phyloP scores from a whole-genome alignment of 92 coral and sea anemone genomes.

The Plumapathes pennacea region DNA sequence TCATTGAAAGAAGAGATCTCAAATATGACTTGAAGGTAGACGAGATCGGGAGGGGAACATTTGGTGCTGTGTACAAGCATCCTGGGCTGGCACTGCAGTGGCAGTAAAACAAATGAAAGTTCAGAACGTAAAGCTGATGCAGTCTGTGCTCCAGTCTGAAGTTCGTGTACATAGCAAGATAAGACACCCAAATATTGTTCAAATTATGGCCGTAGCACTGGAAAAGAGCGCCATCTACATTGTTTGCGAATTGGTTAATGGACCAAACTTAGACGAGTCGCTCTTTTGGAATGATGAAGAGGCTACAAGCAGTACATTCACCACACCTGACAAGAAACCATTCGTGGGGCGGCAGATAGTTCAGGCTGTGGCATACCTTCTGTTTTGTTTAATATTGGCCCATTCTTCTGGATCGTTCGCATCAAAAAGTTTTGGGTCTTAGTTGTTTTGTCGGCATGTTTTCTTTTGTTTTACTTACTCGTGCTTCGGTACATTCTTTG shows the following conservation, averaged over 20 bases:
- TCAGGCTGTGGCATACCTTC: constrained; percentile 44
- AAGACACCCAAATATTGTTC: constrained; percentile 67
- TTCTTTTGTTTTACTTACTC: too few species aligned
- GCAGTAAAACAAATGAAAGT: constrained; percentile 57
- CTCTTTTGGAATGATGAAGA: constrained; percentile 15
- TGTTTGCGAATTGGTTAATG: constrained; percentile 37
- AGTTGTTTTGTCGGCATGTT: too few species aligned
- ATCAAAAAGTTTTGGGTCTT: too few species aligned
- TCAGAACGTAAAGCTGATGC: constrained; percentile 33
- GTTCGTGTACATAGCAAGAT: constrained; percentile 40
- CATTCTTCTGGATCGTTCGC: too few species aligned
- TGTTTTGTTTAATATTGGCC: too few species aligned
- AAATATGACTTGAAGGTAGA: constrained; percentile 19
- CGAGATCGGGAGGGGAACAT: constrained; percentile 60
- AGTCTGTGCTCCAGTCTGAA: constrained; percentile 34
- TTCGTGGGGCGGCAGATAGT: constrained; percentile 23
- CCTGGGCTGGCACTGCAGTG: constrained; percentile 69
- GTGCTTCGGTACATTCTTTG: too few species aligned
- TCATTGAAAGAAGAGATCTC: too few species aligned
- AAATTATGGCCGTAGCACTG: constrained; percentile 56
- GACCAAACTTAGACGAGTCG: constrained; percentile 27
- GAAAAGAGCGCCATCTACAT: constrained; percentile 48
- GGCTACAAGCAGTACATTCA: not conserved
- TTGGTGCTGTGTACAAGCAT: constrained; percentile 56
- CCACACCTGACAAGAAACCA: constrained; percentile 3